A percentile compares a stretch with the other conserved stretches of the same genome.
phyloP scores from a whole-genome alignment of 2,888 invertebrate genomes.

The Linnaemya tessellans region DNA sequence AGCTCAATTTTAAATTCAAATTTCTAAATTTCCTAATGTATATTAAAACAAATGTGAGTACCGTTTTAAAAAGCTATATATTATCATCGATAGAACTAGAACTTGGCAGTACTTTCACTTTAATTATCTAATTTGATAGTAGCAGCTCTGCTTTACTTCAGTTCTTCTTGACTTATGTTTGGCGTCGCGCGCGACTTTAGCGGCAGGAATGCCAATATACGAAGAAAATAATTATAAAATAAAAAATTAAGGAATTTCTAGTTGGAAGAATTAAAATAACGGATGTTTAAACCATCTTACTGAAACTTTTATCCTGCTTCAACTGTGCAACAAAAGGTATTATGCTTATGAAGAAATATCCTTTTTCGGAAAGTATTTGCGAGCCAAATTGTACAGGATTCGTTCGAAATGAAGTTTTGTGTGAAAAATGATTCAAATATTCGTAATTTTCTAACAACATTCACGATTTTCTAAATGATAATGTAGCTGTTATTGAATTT shows the following conservation, averaged over 20 bases:
- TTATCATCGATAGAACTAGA: too few relatives aligned
- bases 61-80: too few relatives aligned
- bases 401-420: slow-evolving; percentile 26
- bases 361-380: slow-evolving; percentile 24
- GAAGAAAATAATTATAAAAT: too few relatives aligned
- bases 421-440: slow-evolving; percentile 48
- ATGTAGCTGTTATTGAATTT: neutral
- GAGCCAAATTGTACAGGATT: slow-evolving; percentile 9
- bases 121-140: too few relatives aligned
- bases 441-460: neutral
- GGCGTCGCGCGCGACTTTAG: too few relatives aligned
- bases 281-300: neutral
- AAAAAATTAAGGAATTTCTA: slow-evolving; percentile 39
- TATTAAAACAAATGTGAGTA: too few relatives aligned
- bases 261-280: slow-evolving; percentile 5
- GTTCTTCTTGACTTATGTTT: too few relatives aligned
- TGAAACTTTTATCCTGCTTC: slow-evolving; percentile 51
- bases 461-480: neutral
- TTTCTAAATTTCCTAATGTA: too few relatives aligned
- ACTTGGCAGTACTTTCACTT: too few relatives aligned
- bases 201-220: too few relatives aligned
- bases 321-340: slow-evolving; percentile 19
- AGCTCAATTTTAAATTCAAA: too few relatives aligned
- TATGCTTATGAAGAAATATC: slow-evolving; percentile 25
- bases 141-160: too few relatives aligned